Percentiles rank a stretch among this genome's conserved stretches.
Evolutionary conservation across 2,888 invertebrate species (phyloP).

Genomic region (Pseudoips prasinana): DNA sequence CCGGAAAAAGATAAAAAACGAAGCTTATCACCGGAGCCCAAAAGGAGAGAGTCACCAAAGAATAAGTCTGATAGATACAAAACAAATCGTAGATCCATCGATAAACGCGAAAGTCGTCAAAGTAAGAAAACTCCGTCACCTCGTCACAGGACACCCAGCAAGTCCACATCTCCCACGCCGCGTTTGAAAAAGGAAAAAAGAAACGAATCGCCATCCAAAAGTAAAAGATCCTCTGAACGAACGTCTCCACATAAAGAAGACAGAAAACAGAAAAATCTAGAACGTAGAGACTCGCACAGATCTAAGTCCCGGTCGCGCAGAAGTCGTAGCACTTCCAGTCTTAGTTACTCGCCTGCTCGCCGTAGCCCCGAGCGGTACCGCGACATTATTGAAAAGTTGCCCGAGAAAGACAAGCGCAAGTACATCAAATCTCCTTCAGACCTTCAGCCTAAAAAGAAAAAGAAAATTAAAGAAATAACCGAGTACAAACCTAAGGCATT

Average conservation of each 20-base stretch:
- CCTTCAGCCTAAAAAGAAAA: conserved; percentile 53
- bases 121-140: conserved; percentile 44
- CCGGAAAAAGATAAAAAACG: conserved; percentile 37
- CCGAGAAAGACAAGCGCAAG: conserved; percentile 79
- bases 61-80: conserved; percentile 50
- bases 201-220: conserved; percentile 42
- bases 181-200: conserved; percentile 49
- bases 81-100: conserved; percentile 38
- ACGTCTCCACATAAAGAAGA: conserved; percentile 35
- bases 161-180: conserved; percentile 52
- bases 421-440: conserved; percentile 72
- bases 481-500: conserved; percentile 68
- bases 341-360: conserved; percentile 87
- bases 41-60: conserved; percentile 46
- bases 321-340: conserved; percentile 77
- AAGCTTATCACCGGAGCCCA: conserved; percentile 48
- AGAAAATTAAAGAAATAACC: conserved; percentile 41
- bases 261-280: conserved; percentile 37
- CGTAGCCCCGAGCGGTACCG: conserved; percentile 86
- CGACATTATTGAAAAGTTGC: conserved; percentile 82
- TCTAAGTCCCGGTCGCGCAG: conserved; percentile 57
- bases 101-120: conserved; percentile 45
- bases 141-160: conserved; percentile 32
- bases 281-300: conserved; percentile 40
- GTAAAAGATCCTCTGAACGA: conserved; percentile 47